Evolutionary conservation across 2,888 invertebrate genomes (phyloP).

Genomic region (Mesoligia furuncula): DNA sequence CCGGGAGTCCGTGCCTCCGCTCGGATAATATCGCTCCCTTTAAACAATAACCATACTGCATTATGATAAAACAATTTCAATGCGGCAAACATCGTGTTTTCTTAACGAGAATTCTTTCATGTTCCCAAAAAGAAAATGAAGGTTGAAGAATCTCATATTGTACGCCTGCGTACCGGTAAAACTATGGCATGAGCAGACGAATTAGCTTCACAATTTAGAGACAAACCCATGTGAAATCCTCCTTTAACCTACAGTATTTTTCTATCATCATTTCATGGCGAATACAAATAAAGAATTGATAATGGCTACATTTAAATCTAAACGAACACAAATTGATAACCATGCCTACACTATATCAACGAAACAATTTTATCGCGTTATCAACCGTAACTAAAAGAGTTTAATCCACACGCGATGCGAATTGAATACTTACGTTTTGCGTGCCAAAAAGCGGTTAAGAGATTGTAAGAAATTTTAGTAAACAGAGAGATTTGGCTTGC

Average conservation of each 20-base stretch:
- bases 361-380: constrained; percentile 74
- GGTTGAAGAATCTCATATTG: constrained; percentile 72
- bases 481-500: constrained; percentile 81
- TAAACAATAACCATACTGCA: constrained; percentile 88
- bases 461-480: constrained; percentile 82
- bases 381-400: constrained; percentile 81
- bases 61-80: constrained; percentile 89
- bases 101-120: constrained; percentile 85
- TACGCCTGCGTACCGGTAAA: neutral
- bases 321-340: constrained; percentile 74
- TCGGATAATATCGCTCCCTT: constrained; percentile 88
- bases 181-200: constrained; percentile 29
- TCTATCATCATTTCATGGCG: constrained; percentile 58
- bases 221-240: constrained; percentile 55
- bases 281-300: constrained; percentile 62
- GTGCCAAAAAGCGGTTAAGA: constrained; percentile 86
- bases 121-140: constrained; percentile 74
- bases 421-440: constrained; percentile 80
- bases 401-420: constrained; percentile 84
- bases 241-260: constrained; percentile 51
- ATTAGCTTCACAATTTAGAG: constrained; percentile 37
- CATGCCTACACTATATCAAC: constrained; percentile 69
- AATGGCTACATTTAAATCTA: constrained; percentile 70
- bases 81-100: constrained; percentile 86
- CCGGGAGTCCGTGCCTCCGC: constrained; percentile 83